phyloP scores from a whole-genome alignment of 2,888 invertebrate genomes.

The Eledona agricola region DNA sequence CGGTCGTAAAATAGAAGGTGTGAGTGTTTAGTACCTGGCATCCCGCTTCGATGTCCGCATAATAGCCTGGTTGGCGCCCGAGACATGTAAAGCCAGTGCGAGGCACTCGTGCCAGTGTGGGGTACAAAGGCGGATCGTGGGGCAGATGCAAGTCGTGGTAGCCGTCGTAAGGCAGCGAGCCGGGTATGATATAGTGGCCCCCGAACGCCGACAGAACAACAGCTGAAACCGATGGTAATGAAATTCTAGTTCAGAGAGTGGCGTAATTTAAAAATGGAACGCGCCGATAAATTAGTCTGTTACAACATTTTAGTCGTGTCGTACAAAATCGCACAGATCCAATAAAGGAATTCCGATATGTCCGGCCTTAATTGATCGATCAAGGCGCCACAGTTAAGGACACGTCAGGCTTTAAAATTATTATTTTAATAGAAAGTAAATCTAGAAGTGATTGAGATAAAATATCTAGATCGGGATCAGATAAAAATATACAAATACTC shows the following conservation, averaged over 20 bases:
- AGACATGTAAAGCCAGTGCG: conserved; percentile 70
- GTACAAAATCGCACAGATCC: neutral
- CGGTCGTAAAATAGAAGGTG: neutral
- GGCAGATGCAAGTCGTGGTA: conserved; percentile 69
- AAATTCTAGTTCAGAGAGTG: conserved; percentile 27
- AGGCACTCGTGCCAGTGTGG: conserved; percentile 62
- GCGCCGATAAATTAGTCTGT: conserved; percentile 18
- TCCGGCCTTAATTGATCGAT: neutral
- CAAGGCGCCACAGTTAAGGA: too few relatives aligned
- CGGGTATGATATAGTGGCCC: conserved; percentile 54
- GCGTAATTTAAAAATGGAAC: conserved; percentile 14
- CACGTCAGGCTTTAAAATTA: too few relatives aligned
- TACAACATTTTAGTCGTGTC: conserved; percentile 12
- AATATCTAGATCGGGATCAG: too few relatives aligned
- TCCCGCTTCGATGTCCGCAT: conserved; percentile 76
- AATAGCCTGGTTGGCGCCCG: conserved; percentile 72
- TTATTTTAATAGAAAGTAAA: too few relatives aligned
- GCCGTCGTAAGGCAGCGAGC: conserved; percentile 63
- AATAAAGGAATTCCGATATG: neutral
- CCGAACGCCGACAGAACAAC: conserved; percentile 36
- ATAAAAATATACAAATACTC: too few relatives aligned
- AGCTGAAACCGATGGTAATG: conserved; percentile 6
- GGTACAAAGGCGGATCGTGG: conserved; percentile 67
- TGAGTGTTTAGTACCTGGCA: conserved; percentile 67
- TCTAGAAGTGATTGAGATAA: too few relatives aligned